A percentile compares a stretch with the other conserved stretches of the same genome.
Evolutionary conservation across 2,888 invertebrate genomes (phyloP).

Genomic region (Pyrrhosoma nymphula): DNA sequence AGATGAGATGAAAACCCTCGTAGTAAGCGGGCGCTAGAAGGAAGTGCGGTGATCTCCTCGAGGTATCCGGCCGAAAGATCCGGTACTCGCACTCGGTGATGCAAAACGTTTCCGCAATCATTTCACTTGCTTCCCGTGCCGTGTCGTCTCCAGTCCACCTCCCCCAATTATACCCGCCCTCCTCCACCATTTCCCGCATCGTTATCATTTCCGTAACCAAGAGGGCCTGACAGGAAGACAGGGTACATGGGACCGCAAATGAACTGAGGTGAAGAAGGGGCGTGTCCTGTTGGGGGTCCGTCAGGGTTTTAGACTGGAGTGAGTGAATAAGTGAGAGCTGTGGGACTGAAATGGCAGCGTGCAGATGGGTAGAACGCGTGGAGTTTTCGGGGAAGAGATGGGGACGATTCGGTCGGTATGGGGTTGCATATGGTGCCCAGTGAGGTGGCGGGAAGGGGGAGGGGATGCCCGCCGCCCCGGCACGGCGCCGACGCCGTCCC

Average conservation of each 20-base stretch:
- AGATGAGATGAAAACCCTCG: too few relatives aligned
- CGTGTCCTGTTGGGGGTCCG: background rate
- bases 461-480: conserved; percentile 1
- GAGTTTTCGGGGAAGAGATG: background rate
- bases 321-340: background rate
- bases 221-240: background rate
- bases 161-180: background rate
- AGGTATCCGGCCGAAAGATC: background rate
- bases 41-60: background rate
- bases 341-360: background rate
- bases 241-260: background rate
- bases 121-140: background rate
- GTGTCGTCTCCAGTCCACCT: background rate
- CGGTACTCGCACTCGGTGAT: background rate
- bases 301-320: background rate
- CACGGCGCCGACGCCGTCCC: background rate
- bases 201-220: background rate
- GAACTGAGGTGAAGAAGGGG: background rate
- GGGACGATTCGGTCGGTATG: background rate
- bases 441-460: background rate
- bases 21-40: background rate
- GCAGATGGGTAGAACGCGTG: background rate
- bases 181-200: background rate
- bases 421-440: background rate
- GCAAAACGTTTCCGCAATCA: background rate